Base-by-base conservation (phyloP, 1,140 invertebrate species). In the Drosophila funebris region DNA sequence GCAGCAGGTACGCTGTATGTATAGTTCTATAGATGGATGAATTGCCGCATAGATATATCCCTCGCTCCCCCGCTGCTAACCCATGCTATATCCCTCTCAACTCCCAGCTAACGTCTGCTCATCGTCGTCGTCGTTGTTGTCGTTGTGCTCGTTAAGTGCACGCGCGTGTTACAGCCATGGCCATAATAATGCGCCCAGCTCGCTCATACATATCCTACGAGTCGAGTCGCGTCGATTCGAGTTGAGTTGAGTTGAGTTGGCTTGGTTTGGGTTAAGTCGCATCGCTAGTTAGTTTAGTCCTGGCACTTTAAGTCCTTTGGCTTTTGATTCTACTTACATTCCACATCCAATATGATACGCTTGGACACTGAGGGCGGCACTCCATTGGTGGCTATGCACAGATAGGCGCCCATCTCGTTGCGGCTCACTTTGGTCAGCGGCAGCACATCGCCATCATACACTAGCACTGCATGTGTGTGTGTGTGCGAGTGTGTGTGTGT, bases 341-440 rank as follows among this genome's bases (percentile, higher is more conserved):
- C 96, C 64, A 97, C 96, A 91, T 96, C 96, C n/a, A 97, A 94
- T 78, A 95, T 96, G 91, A 97, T 97, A 81, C 96, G 94, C 93
- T 97, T 97, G 91, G 96, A 97, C 77, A 97, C 96, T 1, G 96
- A 97, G 11, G 96, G 96, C 11, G 96, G 96, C 6, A 97, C 96
- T 22, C 96, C 96, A 78, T 97, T 96, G 33, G 95, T 96, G 39
- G 96, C 96, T 87, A 92, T 96, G 91, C 96, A 96, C 16, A 96
- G 93, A 93, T 96, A 96, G 52, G 96, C 95, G n/a, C 96, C 96
- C 96, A 97, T 97, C 83, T 97, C 96, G 43, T 94, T 95, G 66
- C 96, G 94, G 78, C 96, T 96, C 87, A 97, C 96, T 93, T 95
- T 95, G 78, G 95, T 96, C 81, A 97, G 92, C 84, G 96, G 96